Evolutionary conservation across 92 coral and sea anemone species (phyloP).

Genomic region (Virgularia gustaviana): DNA sequence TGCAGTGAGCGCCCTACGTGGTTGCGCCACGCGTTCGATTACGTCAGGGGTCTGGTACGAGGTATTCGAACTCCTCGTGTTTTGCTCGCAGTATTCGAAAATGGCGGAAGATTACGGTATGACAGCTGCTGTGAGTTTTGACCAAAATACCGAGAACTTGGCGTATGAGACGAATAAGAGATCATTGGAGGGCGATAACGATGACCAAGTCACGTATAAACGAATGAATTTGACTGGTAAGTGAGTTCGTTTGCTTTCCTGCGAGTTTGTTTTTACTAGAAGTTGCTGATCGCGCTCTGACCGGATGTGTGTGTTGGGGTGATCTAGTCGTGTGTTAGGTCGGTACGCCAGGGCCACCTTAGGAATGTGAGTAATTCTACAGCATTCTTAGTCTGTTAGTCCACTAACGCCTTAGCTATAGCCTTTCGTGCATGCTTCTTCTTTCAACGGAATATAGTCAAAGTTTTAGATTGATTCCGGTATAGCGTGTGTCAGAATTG

Average conservation of each 20-base stretch:
- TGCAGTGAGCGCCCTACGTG: no score
- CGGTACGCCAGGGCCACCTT: no score
- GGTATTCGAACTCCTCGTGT: neutral
- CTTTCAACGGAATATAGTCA: neutral
- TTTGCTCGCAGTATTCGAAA: neutral
- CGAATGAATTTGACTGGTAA: conserved; percentile 94
- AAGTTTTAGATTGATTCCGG: neutral
- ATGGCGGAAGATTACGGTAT: conserved; percentile 29
- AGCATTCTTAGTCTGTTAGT: conserved; percentile 28
- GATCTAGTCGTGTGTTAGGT: no score
- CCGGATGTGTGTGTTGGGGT: conserved; percentile 40
- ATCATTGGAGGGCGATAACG: conserved; percentile 78
- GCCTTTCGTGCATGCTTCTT: neutral
- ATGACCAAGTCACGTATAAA: conserved; percentile 75
- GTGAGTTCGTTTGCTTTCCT: no score
- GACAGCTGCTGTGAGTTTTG: conserved; percentile 9
- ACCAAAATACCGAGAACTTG: conserved; percentile 2
- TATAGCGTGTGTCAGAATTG: neutral
- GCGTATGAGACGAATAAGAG: conserved; percentile 78
- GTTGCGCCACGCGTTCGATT: no score
- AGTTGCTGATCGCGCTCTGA: no score
- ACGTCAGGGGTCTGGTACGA: no score
- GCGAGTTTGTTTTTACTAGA: no score
- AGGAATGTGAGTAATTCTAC: conserved; percentile 32
- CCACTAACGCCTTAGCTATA: conserved; percentile 16